A percentile compares a stretch with the other conserved stretches of the same genome.
Conservation (phyloP, 2,797 vertebrate species). For the Tinamus major region DNA sequence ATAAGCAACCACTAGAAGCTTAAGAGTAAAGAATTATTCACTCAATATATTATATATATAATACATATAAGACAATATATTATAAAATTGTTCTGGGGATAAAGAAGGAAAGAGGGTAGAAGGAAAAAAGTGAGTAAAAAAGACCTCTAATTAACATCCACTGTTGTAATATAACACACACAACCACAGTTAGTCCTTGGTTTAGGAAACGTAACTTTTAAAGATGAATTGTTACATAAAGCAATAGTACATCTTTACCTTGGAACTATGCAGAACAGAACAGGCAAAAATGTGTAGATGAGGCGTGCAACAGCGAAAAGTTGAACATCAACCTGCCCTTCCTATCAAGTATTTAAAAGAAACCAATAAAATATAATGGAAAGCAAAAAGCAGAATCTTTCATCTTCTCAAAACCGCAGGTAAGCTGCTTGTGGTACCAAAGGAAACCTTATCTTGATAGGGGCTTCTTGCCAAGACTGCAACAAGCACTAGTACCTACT, state of each 20-base stretch:
- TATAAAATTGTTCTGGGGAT: not conserved
- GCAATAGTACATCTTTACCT: not conserved
- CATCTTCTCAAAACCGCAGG: not conserved
- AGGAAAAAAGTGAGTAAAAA: not conserved
- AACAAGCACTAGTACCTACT: rapidly evolving
- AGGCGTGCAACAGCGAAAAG: not conserved
- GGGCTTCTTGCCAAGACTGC: not conserved
- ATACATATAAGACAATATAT: not conserved
- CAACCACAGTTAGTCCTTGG: not conserved
- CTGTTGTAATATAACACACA: not conserved
- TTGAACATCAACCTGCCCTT: not conserved
- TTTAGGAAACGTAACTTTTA: not conserved
- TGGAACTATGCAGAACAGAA: not conserved
- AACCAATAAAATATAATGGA: not conserved
- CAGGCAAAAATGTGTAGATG: not conserved
- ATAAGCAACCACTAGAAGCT: not conserved
- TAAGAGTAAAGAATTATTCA: not conserved
- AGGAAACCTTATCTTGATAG: not conserved
- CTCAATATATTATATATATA: no score
- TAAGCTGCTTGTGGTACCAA: not conserved
- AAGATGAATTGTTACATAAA: not conserved
- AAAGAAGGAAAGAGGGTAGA: not conserved
- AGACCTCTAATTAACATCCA: not conserved
- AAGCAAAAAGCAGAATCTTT: not conserved
- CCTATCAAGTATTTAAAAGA: not conserved